A percentile compares a stretch with the other conserved stretches of the same genome.
Evolutionary conservation across 2,113 vertebrate species (phyloP).

Genomic region (Varanus salvator): DNA sequence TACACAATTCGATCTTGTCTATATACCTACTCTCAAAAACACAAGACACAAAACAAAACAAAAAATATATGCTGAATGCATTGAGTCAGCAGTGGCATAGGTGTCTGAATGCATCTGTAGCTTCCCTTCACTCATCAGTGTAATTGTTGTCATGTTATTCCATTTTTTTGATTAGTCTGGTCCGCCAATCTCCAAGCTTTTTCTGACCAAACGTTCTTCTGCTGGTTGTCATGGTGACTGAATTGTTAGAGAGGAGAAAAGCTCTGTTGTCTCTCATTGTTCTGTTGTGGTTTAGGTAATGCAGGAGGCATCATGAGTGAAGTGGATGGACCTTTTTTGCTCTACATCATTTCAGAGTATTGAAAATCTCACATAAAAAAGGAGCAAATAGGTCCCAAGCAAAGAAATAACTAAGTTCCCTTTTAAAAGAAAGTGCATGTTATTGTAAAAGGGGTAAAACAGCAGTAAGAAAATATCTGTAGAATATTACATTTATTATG

Average conservation of each 20-base stretch:
- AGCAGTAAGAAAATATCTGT: slow-evolving; percentile 73
- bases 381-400: slow-evolving; percentile 84
- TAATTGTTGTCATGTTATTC: slow-evolving; percentile 87
- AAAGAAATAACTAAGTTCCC: slow-evolving; percentile 84
- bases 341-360: slow-evolving; percentile 85
- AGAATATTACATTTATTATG: slow-evolving; percentile 82
- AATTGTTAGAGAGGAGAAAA: slow-evolving; percentile 82
- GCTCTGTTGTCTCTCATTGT: slow-evolving; percentile 87
- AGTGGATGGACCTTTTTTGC: slow-evolving; percentile 88
- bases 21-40: slow-evolving; percentile 84
- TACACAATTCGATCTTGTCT: slow-evolving; percentile 84
- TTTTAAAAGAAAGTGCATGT: slow-evolving; percentile 75
- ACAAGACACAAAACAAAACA: slow-evolving; percentile 78
- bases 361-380: slow-evolving; percentile 87
- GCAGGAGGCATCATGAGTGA: slow-evolving; percentile 86
- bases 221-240: slow-evolving; percentile 87
- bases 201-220: slow-evolving; percentile 86
- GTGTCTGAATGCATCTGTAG: slow-evolving; percentile 82
- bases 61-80: slow-evolving; percentile 71
- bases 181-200: slow-evolving; percentile 84
- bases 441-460: slow-evolving; percentile 81
- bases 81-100: slow-evolving; percentile 77
- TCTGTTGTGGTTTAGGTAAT: slow-evolving; percentile 87
- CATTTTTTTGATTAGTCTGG: slow-evolving; percentile 87
- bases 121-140: slow-evolving; percentile 82